Percentiles rank a stretch among this genome's conserved stretches.
Evolutionary conservation across 37 sponge, comb jelly and placozoan species (phyloP).

Genomic region (Oopsacas minuta): DNA sequence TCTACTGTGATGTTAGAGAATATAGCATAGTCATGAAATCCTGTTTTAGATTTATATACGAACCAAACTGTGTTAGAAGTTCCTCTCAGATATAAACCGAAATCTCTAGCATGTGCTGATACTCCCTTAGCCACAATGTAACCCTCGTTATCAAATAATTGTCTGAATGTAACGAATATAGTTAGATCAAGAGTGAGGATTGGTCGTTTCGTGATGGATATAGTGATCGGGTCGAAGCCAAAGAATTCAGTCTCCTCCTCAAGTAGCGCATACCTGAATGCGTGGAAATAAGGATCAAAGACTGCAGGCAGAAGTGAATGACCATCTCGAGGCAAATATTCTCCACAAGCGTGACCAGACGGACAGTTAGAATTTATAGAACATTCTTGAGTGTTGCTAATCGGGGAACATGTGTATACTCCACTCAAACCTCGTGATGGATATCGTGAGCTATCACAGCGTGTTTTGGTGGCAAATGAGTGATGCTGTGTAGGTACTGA

Average conservation of each 20-base stretch:
- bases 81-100: constrained; percentile 2
- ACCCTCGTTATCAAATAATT: neutral
- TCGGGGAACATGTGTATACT: neutral
- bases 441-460: neutral
- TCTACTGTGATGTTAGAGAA: constrained; percentile 6
- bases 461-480: neutral
- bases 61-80: neutral
- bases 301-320: constrained; percentile 6
- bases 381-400: neutral
- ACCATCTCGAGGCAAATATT: neutral
- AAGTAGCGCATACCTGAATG: neutral
- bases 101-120: constrained; percentile 4
- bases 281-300: constrained; percentile 6
- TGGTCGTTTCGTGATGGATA: neutral
- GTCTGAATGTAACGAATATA: neutral
- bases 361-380: neutral
- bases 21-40: constrained; percentile 1
- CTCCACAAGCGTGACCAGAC: neutral
- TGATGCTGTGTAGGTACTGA: neutral
- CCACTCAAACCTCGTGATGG: neutral
- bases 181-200: neutral
- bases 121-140: neutral
- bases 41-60: neutral
- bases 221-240: neutral
- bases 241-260: neutral